A percentile compares a stretch with the other conserved stretches of the same genome.
phyloP scores from a whole-genome alignment of 2,888 invertebrate genomes.

The Octonoba sinensis region DNA sequence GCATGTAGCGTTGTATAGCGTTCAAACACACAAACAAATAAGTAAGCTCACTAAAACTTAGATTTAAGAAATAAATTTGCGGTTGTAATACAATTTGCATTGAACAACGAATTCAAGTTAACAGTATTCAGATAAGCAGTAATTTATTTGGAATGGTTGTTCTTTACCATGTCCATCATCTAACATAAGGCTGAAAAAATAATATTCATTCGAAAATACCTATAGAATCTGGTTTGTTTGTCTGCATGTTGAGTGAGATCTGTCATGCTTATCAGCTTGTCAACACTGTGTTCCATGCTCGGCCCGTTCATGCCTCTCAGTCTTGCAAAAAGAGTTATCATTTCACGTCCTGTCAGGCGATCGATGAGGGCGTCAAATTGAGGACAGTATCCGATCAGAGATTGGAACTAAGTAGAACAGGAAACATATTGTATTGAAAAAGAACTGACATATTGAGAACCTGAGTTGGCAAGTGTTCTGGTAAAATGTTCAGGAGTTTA shows the following conservation, averaged over 20 bases:
- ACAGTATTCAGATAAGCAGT: too few relatives aligned
- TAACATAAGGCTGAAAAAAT: not conserved
- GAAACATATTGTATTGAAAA: too few relatives aligned
- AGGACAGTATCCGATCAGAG: conserved; percentile 90
- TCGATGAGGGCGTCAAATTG: conserved; percentile 87
- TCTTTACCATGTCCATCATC: not conserved
- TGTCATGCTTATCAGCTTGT: conserved; percentile 63
- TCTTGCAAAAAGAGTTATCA: conserved; percentile 64
- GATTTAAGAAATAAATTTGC: not conserved
- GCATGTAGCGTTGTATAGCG: too few relatives aligned
- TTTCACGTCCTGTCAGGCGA: conserved; percentile 65
- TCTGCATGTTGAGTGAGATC: conserved; percentile 64
- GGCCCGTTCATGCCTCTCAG: conserved; percentile 62
- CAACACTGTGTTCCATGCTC: conserved; percentile 36
- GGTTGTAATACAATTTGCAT: not conserved
- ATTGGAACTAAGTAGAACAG: conserved; percentile 47
- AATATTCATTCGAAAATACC: not conserved
- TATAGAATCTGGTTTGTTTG: conserved; percentile 59
- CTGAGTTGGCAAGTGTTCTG: too few relatives aligned
- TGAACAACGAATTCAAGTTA: too few relatives aligned
- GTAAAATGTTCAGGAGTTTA: too few relatives aligned
- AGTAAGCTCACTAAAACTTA: too few relatives aligned
- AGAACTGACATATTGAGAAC: too few relatives aligned
- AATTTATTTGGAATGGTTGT: too few relatives aligned
- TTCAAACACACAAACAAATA: too few relatives aligned